Conservation (phyloP, 2,113 vertebrate genomes). For the Zapornia atra region DNA sequence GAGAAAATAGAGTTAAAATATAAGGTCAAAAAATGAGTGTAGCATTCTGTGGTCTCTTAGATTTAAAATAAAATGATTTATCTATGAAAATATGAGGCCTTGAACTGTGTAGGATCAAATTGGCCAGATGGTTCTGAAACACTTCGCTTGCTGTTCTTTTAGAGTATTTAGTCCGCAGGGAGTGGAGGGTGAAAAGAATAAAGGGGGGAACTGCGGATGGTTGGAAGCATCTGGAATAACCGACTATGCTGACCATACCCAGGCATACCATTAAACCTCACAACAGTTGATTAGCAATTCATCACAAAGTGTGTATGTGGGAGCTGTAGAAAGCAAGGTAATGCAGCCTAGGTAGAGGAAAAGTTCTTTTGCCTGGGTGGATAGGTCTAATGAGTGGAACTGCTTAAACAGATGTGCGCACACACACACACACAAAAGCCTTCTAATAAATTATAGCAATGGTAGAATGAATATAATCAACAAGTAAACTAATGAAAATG, state of each 20-base stretch:
- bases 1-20: background rate
- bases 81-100: background rate
- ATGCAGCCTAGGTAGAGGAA: background rate
- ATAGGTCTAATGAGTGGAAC: background rate
- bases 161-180: background rate
- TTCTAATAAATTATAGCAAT: slow-evolving; percentile 26
- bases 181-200: background rate
- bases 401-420: slow-evolving; percentile 15
- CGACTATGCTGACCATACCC: background rate
- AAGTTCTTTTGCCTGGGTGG: background rate
- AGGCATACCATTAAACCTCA: background rate
- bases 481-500: background rate
- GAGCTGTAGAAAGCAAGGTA: background rate
- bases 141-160: background rate
- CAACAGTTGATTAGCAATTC: background rate
- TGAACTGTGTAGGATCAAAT: background rate
- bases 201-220: background rate
- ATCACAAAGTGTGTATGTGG: background rate
- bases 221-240: background rate
- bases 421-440: background rate
- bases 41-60: background rate
- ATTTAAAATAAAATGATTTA: background rate
- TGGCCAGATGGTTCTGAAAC: background rate
- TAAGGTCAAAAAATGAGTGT: background rate
- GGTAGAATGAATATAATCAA: background rate